Evolutionary conservation across 2,888 invertebrate species (phyloP).

Genomic region (Himalopsyche tibetana): DNA sequence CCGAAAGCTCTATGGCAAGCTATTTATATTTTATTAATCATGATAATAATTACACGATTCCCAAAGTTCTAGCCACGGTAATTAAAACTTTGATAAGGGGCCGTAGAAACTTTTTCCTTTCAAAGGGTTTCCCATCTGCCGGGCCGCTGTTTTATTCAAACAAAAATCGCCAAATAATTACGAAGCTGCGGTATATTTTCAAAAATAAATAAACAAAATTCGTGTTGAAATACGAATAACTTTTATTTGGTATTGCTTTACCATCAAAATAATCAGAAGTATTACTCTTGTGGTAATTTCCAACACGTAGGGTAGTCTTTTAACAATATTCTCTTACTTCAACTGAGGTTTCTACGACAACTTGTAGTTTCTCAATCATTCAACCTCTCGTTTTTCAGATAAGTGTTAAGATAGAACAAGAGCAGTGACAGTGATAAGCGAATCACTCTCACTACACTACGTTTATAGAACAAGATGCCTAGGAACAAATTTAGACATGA

Average conservation of each 20-base stretch:
- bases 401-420: no score
- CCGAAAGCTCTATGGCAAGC: not conserved
- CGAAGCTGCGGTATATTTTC: not conserved
- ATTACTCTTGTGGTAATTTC: not conserved
- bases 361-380: no score
- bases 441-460: no score
- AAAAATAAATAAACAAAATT: not conserved
- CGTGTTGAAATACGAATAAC: not conserved
- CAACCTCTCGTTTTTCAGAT: no score
- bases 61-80: not conserved
- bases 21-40: constrained; percentile 15
- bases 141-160: not conserved
- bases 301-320: no score
- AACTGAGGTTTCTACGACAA: no score
- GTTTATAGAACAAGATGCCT: no score
- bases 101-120: not conserved
- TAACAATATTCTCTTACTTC: no score
- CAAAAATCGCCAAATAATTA: not conserved
- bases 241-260: not conserved
- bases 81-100: constrained; percentile 22
- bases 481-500: no score
- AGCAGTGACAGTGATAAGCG: no score
- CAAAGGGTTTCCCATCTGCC: constrained; percentile 1
- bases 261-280: not conserved
- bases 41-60: not conserved